These are phyloP conservation scores for Zaprionus ghesquierei DNA, from an alignment of 1,140 invertebrate species.

Conservation along the genomic window DNA sequence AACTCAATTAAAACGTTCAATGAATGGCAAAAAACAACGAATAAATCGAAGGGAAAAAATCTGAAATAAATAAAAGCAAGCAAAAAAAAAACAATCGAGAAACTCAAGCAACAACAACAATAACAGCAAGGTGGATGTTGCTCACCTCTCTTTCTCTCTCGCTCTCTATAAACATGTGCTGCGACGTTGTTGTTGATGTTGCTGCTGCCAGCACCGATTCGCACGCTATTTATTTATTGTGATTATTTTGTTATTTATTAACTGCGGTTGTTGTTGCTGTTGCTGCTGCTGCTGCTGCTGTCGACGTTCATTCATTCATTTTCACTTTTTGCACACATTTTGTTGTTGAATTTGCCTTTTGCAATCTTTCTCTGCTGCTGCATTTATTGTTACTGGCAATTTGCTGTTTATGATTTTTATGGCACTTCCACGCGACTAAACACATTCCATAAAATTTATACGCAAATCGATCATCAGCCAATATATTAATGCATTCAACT, in stretches of 20 bases:
- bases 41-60: background rate
- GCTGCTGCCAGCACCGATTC: conserved; percentile 3
- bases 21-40: conserved; percentile 38
- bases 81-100: conserved; percentile 32
- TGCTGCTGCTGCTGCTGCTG: background rate
- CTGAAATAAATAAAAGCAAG: conserved; percentile 3
- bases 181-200: background rate
- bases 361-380: conserved; percentile 4
- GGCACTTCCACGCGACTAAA: conserved; percentile 67
- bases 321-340: background rate
- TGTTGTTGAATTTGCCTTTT: conserved; percentile 1
- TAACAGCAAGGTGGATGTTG: conserved; percentile 34
- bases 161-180: conserved; percentile 28
- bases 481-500: conserved; percentile 22
- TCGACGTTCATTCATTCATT: conserved; percentile 12
- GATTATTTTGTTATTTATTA: conserved; percentile 53
- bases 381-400: conserved; percentile 35
- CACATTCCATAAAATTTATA: conserved; percentile 63
- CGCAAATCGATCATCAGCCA: conserved; percentile 52
- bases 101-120: conserved; percentile 39
- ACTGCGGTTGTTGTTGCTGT: conserved; percentile 6
- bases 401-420: conserved; percentile 71
- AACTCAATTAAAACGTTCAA: conserved; percentile 75
- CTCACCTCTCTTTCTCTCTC: too few relatives aligned
- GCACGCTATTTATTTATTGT: conserved; percentile 37